These are phyloP conservation scores for Rhinoraja longicauda DNA, from an alignment of 2,797 vertebrate species.

Conservation along the genomic window DNA sequence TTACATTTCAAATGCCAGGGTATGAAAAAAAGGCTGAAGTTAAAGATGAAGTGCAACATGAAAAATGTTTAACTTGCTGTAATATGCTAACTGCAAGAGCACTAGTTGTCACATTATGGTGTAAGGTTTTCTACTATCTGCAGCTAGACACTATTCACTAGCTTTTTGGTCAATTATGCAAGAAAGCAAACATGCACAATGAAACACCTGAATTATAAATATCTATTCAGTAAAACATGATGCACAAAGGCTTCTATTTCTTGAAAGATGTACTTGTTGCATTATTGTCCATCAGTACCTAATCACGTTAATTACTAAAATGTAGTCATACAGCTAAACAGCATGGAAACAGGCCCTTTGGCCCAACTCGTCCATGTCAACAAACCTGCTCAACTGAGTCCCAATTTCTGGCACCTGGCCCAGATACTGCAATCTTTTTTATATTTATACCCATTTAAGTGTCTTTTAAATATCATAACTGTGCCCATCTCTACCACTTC, in stretches of 20 bases:
- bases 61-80: conserved; percentile 13
- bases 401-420: too few relatives aligned
- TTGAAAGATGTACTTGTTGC: not conserved
- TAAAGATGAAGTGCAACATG: not conserved
- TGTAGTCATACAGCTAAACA: not conserved
- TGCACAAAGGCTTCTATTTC: not conserved
- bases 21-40: not conserved
- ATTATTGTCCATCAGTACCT: too few relatives aligned
- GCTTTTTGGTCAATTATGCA: not conserved
- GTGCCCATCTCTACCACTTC: too few relatives aligned
- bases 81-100: not conserved
- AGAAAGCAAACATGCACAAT: not conserved
- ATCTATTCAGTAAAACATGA: not conserved
- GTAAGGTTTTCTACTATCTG: not conserved
- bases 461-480: too few relatives aligned
- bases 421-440: too few relatives aligned
- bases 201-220: not conserved
- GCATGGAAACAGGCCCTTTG: too few relatives aligned
- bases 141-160: not conserved
- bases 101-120: not conserved
- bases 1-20: not conserved
- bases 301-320: not conserved
- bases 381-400: too few relatives aligned
- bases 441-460: too few relatives aligned
- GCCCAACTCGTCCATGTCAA: too few relatives aligned